Evolutionary conservation across 2,888 invertebrate species (phyloP).

Genomic region (Eilema sororculum): DNA sequence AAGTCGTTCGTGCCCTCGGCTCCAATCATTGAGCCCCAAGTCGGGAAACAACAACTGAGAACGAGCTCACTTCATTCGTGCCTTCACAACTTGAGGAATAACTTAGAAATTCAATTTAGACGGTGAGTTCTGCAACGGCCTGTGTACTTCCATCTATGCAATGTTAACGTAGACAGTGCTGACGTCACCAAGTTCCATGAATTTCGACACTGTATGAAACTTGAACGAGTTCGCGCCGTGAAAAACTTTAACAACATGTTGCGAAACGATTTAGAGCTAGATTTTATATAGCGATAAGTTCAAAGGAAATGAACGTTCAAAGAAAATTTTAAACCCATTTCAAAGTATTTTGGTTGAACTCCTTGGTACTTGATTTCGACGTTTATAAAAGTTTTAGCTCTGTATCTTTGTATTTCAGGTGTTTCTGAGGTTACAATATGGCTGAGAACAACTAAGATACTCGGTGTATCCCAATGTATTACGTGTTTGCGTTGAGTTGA

Average conservation of each 20-base stretch:
- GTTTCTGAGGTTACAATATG: not conserved
- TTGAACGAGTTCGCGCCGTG: constrained; percentile 37
- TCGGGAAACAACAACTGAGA: constrained; percentile 73
- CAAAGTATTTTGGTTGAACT: constrained; percentile 19
- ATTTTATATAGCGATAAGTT: constrained; percentile 22
- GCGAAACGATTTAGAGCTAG: constrained; percentile 25
- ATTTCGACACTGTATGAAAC: constrained; percentile 52
- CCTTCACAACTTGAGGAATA: constrained; percentile 76
- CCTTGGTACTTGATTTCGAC: constrained; percentile 13
- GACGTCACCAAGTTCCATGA: constrained; percentile 53
- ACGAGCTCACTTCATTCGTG: constrained; percentile 79
- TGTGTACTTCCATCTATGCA: constrained; percentile 56
- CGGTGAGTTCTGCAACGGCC: constrained; percentile 65
- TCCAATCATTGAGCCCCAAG: constrained; percentile 68
- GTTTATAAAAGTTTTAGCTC: constrained; percentile 6
- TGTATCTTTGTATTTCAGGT: not conserved
- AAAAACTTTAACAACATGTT: constrained; percentile 49
- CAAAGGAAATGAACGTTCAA: constrained; percentile 37
- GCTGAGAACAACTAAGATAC: too few relatives aligned
- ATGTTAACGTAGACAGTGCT: constrained; percentile 65
- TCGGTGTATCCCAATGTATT: not conserved
- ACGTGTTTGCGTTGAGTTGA: not conserved
- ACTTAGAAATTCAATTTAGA: constrained; percentile 83
- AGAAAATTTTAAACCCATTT: constrained; percentile 39
- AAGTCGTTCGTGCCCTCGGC: constrained; percentile 59